These are phyloP conservation scores for Metacarcinus magister DNA, from an alignment of 2,888 invertebrate genomes.

Conservation along the genomic window DNA sequence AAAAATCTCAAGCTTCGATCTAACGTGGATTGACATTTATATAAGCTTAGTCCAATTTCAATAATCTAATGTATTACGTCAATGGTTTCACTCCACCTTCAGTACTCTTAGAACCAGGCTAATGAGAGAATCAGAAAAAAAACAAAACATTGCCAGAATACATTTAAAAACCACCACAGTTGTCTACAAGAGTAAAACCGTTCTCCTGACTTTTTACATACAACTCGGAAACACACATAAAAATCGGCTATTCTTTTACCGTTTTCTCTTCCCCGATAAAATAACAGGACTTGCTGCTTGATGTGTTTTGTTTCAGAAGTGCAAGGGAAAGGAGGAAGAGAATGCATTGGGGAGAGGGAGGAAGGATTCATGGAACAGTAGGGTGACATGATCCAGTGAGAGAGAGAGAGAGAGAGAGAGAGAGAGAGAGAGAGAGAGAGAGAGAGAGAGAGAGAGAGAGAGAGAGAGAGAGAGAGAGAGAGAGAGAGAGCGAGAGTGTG, in stretches of 20 bases:
- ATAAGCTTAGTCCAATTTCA: not conserved
- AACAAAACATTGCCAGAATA: no score
- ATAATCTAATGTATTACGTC: not conserved
- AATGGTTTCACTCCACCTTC: not conserved
- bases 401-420: not conserved
- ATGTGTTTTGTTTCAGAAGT: conserved; percentile 10
- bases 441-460: not conserved
- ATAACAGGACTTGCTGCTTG: not conserved
- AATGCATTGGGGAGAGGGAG: not conserved
- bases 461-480: not conserved
- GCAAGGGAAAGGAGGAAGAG: not conserved
- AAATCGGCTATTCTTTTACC: not conserved
- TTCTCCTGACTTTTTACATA: not conserved
- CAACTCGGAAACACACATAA: not conserved
- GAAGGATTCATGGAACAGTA: not conserved
- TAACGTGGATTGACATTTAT: no score
- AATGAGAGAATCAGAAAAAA: not conserved
- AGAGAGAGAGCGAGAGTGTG: not conserved
- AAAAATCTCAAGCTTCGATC: no score
- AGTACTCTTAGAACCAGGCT: not conserved
- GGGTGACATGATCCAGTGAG: not conserved
- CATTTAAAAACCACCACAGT: not conserved
- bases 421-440: conserved; percentile 12
- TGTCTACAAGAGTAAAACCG: not conserved
- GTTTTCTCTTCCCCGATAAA: not conserved